Conservation (phyloP, 2,797 vertebrate species). For the Meriones psammophilus region DNA sequence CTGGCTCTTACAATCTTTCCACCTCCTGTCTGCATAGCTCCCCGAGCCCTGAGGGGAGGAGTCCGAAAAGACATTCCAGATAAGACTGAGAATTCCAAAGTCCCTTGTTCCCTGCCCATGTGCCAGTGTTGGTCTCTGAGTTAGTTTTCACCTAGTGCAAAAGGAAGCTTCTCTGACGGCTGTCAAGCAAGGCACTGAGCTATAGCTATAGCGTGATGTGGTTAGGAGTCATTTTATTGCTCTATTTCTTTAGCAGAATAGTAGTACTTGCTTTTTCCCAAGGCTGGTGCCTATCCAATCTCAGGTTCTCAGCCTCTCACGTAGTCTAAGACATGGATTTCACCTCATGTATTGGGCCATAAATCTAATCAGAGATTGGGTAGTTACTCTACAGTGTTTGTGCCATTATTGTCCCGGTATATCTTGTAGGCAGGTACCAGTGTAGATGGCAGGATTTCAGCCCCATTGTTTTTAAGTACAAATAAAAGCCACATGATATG, state of each 20-base stretch:
- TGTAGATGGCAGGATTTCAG: not conserved
- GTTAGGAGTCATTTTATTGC: not conserved
- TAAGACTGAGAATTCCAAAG: not conserved
- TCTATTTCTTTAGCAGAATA: not conserved
- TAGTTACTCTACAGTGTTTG: not conserved
- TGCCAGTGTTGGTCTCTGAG: not conserved
- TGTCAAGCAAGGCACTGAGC: not conserved
- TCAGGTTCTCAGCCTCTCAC: not conserved
- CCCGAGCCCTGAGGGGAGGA: too few relatives aligned
- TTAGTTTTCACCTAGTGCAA: not conserved
- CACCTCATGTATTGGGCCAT: not conserved
- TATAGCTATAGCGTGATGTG: too few relatives aligned
- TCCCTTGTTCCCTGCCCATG: not conserved
- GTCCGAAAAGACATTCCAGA: not conserved
- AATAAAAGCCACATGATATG: conserved; percentile 7
- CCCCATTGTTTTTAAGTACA: not conserved
- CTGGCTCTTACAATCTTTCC: not conserved
- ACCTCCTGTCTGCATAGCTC: not conserved
- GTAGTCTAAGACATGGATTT: not conserved
- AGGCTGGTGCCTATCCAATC: not conserved
- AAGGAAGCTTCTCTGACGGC: not conserved
- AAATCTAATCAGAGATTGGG: not conserved
- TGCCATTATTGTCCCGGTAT: not conserved
- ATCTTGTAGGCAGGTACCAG: not conserved
- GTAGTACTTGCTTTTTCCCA: not conserved